Conservation (phyloP, 2,888 invertebrate species). For the Andrena fulva region DNA sequence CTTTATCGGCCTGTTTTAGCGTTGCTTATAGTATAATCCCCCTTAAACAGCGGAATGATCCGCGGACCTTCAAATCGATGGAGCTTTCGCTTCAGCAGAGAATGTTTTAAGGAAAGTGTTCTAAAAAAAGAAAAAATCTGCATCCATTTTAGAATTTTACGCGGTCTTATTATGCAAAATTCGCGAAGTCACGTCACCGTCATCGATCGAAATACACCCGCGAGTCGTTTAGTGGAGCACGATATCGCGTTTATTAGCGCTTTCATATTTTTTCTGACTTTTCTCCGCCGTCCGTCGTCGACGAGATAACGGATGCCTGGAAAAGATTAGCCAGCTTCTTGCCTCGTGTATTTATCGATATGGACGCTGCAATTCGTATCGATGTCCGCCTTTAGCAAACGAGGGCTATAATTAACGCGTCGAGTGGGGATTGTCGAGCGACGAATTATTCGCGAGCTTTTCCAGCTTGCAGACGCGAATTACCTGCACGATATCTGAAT, state of each 20-base stretch:
- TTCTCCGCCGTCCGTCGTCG: slow-evolving; percentile 5
- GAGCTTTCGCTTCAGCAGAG: neutral
- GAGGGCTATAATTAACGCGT: neutral
- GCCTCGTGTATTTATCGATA: slow-evolving; percentile 5
- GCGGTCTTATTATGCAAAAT: slow-evolving; percentile 25
- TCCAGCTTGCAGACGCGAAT: slow-evolving; percentile 5
- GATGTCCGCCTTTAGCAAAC: neutral
- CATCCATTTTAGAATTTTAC: slow-evolving; percentile 5
- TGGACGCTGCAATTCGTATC: neutral
- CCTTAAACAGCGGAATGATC: no score
- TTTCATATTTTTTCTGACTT: neutral
- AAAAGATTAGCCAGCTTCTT: slow-evolving; percentile 26
- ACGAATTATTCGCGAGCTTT: neutral
- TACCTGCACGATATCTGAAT: slow-evolving; percentile 6
- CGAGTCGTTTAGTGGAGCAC: slow-evolving; percentile 8
- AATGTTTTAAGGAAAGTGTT: neutral
- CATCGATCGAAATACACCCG: slow-evolving; percentile 65
- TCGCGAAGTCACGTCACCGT: slow-evolving; percentile 40
- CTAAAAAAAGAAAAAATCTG: neutral
- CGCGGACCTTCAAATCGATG: no score
- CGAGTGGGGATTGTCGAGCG: neutral
- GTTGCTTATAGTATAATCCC: no score
- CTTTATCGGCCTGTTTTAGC: no score
- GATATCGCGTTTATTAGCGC: slow-evolving; percentile 52
- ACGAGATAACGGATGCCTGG: slow-evolving; percentile 51